Evolutionary conservation across 35 echinoderm and acorn worm species (phyloP).

Genomic region (Ophiothrix spiculata): DNA sequence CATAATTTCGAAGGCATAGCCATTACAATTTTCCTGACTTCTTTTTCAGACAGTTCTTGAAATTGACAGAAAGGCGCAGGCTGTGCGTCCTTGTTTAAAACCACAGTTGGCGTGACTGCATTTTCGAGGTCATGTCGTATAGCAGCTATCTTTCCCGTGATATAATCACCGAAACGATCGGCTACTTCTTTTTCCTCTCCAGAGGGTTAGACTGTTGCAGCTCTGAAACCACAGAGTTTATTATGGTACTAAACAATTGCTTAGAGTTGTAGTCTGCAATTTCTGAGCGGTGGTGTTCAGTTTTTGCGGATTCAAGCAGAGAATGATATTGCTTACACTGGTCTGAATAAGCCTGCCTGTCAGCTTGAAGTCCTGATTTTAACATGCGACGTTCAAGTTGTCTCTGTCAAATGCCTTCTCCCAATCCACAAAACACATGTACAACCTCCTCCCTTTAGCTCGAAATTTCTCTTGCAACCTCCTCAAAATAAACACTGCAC

Average conservation of each 20-base stretch:
- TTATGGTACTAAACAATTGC: slow-evolving; percentile 25
- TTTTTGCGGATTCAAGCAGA: slow-evolving; percentile 4
- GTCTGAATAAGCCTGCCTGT: slow-evolving; percentile 26
- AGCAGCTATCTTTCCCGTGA: not conserved
- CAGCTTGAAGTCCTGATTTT: slow-evolving; percentile 33
- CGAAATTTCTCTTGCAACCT: too few relatives aligned
- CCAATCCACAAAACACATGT: too few relatives aligned
- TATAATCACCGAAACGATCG: not conserved
- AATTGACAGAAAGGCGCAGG: not conserved
- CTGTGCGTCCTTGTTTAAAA: not conserved
- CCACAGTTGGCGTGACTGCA: not conserved
- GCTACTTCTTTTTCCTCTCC: not conserved
- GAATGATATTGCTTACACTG: slow-evolving; percentile 30
- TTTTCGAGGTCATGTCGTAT: not conserved
- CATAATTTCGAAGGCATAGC: not conserved
- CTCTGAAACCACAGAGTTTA: not conserved
- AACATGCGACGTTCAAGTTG: not conserved
- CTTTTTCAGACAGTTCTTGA: not conserved
- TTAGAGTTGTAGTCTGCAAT: slow-evolving; percentile 27
- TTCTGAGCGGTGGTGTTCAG: not conserved
- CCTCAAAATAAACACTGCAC: too few relatives aligned
- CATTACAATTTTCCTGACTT: not conserved
- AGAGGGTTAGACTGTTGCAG: not conserved
- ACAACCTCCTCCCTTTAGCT: too few relatives aligned
- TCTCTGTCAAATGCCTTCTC: too few relatives aligned